Evolutionary conservation across 64 coral and sea anemone species (phyloP), one percentile per base, ranked within the genome.

Genomic region (Anthopleura sola): DNA sequence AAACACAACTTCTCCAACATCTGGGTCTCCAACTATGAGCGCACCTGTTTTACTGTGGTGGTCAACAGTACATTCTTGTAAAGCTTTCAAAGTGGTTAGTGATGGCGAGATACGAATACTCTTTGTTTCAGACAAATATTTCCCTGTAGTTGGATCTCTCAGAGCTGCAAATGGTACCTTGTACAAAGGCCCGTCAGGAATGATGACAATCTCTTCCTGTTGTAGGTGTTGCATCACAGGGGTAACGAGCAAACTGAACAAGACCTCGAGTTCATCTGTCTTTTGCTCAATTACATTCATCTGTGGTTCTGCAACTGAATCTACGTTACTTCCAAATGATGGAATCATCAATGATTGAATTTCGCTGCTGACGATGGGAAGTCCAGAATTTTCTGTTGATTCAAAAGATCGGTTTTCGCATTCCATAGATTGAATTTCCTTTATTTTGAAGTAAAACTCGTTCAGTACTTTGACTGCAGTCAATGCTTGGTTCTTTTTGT

Each of bases 161-260:
- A 91, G 60, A 29, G 84, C 75, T 81, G 90, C 36, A 71, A 86
- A 91, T 24, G 90, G 90, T 6, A 82, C 44, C 58, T 39, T 49
- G 40, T 81, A 82, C 54, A 91, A 31, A 81, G 26, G 28, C 54
- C 90, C 84, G 32, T 91, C 84, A 1, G 90, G 90, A 81, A 91
- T 38, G 18, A 91, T 86, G 55, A 91, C 46, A 21, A 91, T 80
- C 44, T 91, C 90, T 4, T 86, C 75, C 38, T 62, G 36, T 3
- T 34, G 8, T 11, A 91, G 55, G n/a, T 23, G 4, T 14, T 91
- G n/a, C 11, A 56, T 20, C 9, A 91, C 50, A 0, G 90, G 90
- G 19, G n/a, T 33, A 32, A 91, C 33, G 15, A 91, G 24, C 20
- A 21, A 49, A 2, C 86, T 47, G 37, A 86, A 86, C 7, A 86